phyloP scores from a whole-genome alignment of 2,113 vertebrate species.

The Malurus elegans region DNA sequence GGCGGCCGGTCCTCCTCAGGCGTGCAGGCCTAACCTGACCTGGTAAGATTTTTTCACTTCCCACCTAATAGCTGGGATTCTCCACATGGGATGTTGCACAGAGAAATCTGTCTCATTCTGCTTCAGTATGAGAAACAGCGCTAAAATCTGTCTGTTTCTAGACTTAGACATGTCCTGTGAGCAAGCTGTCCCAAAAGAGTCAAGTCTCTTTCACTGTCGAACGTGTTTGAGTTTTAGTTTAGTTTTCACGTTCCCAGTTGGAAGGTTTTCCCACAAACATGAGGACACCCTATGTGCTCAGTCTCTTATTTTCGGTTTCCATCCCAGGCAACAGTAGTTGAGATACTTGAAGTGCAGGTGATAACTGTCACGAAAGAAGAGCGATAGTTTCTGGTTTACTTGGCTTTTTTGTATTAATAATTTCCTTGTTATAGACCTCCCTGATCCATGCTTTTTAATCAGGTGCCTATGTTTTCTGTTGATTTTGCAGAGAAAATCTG shows the following conservation, averaged over 20 bases:
- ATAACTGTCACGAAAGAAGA: neutral
- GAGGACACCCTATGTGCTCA: accelerated
- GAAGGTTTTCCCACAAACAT: neutral
- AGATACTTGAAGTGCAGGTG: neutral
- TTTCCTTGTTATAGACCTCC: neutral
- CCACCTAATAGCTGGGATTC: neutral
- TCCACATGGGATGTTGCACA: accelerated
- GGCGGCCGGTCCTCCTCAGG: neutral
- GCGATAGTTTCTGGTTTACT: neutral
- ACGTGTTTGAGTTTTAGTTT: neutral
- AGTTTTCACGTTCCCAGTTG: accelerated
- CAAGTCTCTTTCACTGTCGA: neutral
- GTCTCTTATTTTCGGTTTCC: neutral
- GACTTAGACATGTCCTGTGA: neutral
- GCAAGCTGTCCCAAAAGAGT: neutral
- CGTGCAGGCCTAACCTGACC: neutral
- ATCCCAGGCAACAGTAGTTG: neutral
- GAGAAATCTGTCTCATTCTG: neutral
- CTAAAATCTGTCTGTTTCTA: neutral
- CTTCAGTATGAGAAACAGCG: neutral
- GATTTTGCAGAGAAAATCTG: neutral
- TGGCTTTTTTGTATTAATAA: neutral
- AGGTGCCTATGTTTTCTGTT: neutral
- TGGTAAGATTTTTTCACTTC: neutral
- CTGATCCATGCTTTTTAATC: neutral